These are phyloP conservation scores for Heliocidaris tuberculata DNA, from an alignment of 35 echinoderm and acorn worm genomes.

Conservation along the genomic window DNA sequence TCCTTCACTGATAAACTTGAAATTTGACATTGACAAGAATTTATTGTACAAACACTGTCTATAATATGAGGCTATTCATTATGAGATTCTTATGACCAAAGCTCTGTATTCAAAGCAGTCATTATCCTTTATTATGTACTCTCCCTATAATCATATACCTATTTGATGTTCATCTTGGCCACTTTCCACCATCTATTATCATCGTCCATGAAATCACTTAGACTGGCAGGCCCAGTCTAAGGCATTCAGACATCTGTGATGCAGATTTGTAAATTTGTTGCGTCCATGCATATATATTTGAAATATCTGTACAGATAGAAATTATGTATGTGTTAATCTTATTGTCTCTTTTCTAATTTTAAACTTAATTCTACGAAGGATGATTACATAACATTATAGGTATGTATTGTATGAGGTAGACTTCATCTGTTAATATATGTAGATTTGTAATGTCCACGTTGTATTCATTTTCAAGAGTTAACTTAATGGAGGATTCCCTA, in stretches of 20 bases:
- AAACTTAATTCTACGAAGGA: background rate
- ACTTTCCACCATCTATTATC: background rate
- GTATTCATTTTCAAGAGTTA: conserved; percentile 4
- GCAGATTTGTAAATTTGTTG: background rate
- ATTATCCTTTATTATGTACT: background rate
- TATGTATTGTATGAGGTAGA: background rate
- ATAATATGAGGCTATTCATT: background rate
- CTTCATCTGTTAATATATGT: no score
- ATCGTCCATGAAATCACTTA: background rate
- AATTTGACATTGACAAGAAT: background rate
- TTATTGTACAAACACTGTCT: background rate
- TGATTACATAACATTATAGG: background rate
- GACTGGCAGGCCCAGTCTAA: background rate
- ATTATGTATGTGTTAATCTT: background rate
- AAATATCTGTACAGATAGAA: conserved; percentile 13
- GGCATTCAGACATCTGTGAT: background rate
- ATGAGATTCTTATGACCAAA: background rate
- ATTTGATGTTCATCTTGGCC: background rate
- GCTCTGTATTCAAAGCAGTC: background rate
- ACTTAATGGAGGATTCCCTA: background rate
- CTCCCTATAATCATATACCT: background rate
- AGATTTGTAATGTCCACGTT: background rate
- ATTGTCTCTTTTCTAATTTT: background rate
- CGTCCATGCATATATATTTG: conserved; percentile 11
- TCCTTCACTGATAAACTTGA: background rate